Conservation (phyloP, 2,113 vertebrate species). For the Protomyctophum bolini region DNA sequence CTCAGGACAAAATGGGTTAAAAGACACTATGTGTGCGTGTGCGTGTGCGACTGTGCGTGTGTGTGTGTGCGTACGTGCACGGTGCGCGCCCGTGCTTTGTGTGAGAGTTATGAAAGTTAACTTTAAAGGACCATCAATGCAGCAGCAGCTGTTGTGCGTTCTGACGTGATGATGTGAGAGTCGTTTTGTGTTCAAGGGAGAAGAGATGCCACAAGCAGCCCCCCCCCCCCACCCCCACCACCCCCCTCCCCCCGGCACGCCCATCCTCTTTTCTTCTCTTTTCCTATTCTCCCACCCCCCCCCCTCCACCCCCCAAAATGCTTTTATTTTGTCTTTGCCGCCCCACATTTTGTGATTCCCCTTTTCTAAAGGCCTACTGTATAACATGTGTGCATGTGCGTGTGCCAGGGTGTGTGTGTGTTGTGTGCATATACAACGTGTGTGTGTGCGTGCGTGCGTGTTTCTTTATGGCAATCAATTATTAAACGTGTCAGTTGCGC, state of each 20-base stretch:
- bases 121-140: slow-evolving; percentile 65
- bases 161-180: slow-evolving; percentile 71
- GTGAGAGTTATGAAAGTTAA: slow-evolving; percentile 75
- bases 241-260: not conserved
- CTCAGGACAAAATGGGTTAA: no score
- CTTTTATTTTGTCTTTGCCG: slow-evolving; percentile 29
- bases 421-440: no score
- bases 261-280: slow-evolving; percentile 14
- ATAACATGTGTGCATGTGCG: no score
- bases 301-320: not conserved
- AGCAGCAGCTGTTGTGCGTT: slow-evolving; percentile 69
- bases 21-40: slow-evolving; percentile 17
- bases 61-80: not conserved
- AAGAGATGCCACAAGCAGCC: slow-evolving; percentile 43
- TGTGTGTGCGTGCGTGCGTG: not conserved
- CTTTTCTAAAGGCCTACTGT: slow-evolving; percentile 26
- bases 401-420: no score
- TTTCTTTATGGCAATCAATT: slow-evolving; percentile 50
- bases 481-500: slow-evolving; percentile 44
- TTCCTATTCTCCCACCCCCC: slow-evolving; percentile 22
- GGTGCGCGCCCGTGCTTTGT: slow-evolving; percentile 14
- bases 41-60: slow-evolving; percentile 22
- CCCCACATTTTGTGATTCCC: slow-evolving; percentile 2
- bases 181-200: slow-evolving; percentile 62
- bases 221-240: not conserved